Conservation (phyloP, 2,888 invertebrate genomes). For the Lottia gigantea region DNA sequence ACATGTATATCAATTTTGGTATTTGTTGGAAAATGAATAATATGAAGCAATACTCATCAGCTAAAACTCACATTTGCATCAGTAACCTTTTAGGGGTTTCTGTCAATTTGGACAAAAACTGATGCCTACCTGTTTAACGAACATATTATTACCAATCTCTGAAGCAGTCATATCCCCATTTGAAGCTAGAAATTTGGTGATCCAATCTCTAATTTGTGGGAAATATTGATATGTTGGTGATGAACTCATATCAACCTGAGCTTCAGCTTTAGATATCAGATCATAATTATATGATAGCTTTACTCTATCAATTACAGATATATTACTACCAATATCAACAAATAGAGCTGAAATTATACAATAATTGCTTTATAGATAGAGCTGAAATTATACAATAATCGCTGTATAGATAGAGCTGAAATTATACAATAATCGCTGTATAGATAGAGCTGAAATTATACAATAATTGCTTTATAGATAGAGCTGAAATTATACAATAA, state of each 20-base stretch:
- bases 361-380: too few relatives aligned
- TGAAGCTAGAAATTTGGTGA: conserved; percentile 57
- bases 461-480: too few relatives aligned
- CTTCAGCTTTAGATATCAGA: conserved; percentile 49
- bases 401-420: too few relatives aligned
- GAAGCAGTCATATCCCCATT: conserved; percentile 67
- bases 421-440: too few relatives aligned
- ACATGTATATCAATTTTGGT: too few relatives aligned
- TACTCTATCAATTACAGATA: conserved; percentile 62
- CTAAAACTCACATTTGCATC: too few relatives aligned
- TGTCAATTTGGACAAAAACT: not conserved
- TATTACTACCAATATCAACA: conserved; percentile 64
- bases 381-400: too few relatives aligned
- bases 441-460: too few relatives aligned
- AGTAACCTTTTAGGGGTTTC: too few relatives aligned
- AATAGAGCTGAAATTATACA: conserved; percentile 55
- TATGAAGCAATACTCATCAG: too few relatives aligned
- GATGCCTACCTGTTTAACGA: conserved; percentile 57
- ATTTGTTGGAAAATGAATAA: too few relatives aligned
- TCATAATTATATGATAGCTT: conserved; percentile 64
- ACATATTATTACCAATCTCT: conserved; percentile 63
- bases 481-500: too few relatives aligned
- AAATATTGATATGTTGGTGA: conserved; percentile 51
- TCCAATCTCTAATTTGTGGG: conserved; percentile 58
- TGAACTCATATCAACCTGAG: conserved; percentile 41